Base-by-base conservation (phyloP, 64 coral and sea anemone genomes). In the Stichodactyla mertensii region DNA sequence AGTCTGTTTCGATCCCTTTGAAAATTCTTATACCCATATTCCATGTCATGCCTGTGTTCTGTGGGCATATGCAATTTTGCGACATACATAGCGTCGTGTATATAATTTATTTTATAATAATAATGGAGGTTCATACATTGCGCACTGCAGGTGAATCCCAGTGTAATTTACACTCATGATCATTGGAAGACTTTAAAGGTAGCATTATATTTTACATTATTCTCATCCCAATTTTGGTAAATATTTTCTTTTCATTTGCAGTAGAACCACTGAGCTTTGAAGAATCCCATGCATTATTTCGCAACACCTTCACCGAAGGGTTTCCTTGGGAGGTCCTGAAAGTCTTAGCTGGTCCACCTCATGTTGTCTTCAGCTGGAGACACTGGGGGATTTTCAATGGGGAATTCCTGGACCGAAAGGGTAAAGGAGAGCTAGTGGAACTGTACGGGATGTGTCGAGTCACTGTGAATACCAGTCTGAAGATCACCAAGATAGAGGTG, bases 251-350 rank as follows among this genome's bases (percentile, higher is more conserved):
- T 74, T 8, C n/a, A 27, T 74, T 74, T n/a, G 23, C 23, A 60
- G 22, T 86, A 23, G 55, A 52, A 45, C 85, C 85, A 53, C 52
- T 64, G 58, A 54, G 27, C 4, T 89, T 94, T 64, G 89, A 98
- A 53, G 83, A 79, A 51, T 94, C 92, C 13, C 87, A 98, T 79
- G 71, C 28, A 4, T 26, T 93, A 52, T 98, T 94, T 16, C 88
- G 87, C 20, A 80, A 83, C 19, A 89, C 95, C 16, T 98, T 98
- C 51, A 84, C 67, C 55, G 51, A 94, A 9, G 95, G 92, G 0
- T 98, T 98, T 92, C 87, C 95, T 13, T 98, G 95, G 95, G 95
- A 98, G 70, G 18, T 98, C 0, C 51, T 95, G 13, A 91, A 95
- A 64, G 88, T 92, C 5, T 92, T 95, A 79, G 64, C 93, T 74